Conservation (phyloP, 2,113 vertebrate species). For the Telmatochromis sp. region DNA sequence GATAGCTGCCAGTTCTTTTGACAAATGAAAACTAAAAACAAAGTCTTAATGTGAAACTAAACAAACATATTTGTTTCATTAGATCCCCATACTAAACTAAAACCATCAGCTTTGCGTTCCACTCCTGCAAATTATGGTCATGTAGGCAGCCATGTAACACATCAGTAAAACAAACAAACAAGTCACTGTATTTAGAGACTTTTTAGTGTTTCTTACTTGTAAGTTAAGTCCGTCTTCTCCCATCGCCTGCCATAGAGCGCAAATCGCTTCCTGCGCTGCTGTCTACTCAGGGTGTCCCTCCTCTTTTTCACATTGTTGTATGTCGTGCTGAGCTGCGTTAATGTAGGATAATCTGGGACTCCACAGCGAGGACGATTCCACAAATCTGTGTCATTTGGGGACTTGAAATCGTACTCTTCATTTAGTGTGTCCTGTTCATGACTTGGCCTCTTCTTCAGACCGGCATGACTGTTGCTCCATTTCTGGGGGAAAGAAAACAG, state of each 20-base stretch:
- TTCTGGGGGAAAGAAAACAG: neutral
- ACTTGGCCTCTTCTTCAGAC: neutral
- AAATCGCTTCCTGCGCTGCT: conserved; percentile 34
- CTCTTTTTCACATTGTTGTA: neutral
- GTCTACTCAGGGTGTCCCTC: neutral
- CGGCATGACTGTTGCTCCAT: neutral
- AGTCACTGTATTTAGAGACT: neutral
- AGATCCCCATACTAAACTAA: neutral
- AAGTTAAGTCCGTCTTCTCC: conserved; percentile 45
- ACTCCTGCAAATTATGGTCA: neutral
- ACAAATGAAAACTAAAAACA: neutral
- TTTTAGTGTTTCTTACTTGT: conserved; percentile 28
- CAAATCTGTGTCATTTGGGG: neutral
- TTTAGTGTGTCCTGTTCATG: conserved; percentile 5
- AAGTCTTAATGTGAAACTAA: neutral
- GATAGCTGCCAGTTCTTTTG: neutral
- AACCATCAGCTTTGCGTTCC: neutral
- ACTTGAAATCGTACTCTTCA: neutral
- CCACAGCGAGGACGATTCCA: conserved; percentile 46
- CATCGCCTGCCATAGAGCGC: conserved; percentile 41
- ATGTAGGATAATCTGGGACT: conserved; percentile 31
- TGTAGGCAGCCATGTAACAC: neutral
- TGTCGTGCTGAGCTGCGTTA: neutral
- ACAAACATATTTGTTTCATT: neutral
- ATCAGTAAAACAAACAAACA: neutral